A percentile compares a stretch with the other conserved stretches of the same genome.
phyloP scores from a whole-genome alignment of 2,797 vertebrate species.

The Sphenopsis melanotis region DNA sequence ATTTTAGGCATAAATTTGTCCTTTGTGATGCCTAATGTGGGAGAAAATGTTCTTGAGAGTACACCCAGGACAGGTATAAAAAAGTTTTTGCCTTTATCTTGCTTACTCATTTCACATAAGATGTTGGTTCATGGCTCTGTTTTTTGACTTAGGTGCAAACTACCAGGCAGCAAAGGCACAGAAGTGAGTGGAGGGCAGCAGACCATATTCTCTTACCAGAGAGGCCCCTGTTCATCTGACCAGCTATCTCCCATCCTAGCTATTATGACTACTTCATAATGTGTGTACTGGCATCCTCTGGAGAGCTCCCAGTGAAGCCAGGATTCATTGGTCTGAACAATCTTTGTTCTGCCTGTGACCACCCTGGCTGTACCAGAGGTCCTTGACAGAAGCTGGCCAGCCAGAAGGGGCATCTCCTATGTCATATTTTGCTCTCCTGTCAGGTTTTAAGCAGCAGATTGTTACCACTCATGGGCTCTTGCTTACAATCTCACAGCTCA shows the following conservation, averaged over 20 bases:
- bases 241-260: not conserved
- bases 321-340: not conserved
- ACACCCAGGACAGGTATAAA: not conserved
- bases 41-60: not conserved
- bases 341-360: not conserved
- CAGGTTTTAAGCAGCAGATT: not conserved
- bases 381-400: not conserved
- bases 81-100: not conserved
- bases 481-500: not conserved
- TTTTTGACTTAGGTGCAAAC: not conserved
- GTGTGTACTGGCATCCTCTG: not conserved
- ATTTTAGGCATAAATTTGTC: not conserved
- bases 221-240: not conserved
- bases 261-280: not conserved
- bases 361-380: not conserved
- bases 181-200: not conserved
- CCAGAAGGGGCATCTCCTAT: not conserved
- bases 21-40: not conserved
- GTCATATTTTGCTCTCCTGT: not conserved
- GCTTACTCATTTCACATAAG: not conserved
- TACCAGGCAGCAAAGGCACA: fast-evolving
- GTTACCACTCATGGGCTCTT: not conserved
- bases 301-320: not conserved
- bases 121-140: not conserved
- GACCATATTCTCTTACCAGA: not conserved